Percentiles rank a stretch among this genome's conserved stretches.
Evolutionary conservation across 2,113 vertebrate species (phyloP).

Genomic region (Glareola pratincola): DNA sequence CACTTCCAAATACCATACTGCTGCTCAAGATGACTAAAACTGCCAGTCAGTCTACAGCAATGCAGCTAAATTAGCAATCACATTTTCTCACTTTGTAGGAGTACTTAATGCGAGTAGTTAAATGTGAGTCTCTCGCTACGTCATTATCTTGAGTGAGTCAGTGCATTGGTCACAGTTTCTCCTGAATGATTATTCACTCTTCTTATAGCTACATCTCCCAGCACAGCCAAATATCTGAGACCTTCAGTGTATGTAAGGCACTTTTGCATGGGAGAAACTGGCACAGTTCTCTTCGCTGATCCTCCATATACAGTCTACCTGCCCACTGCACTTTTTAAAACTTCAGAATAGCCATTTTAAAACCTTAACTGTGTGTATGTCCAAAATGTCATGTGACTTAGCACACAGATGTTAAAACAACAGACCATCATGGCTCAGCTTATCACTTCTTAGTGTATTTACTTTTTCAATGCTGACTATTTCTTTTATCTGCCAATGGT

Average conservation of each 20-base stretch:
- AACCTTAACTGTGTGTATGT: background rate
- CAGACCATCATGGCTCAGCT: background rate
- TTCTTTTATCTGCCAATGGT: background rate
- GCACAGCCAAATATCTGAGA: background rate
- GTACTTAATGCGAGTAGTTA: background rate
- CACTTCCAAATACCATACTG: background rate
- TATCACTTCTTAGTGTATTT: background rate
- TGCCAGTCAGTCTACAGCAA: background rate
- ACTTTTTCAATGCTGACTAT: background rate
- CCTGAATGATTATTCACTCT: background rate
- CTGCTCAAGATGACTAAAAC: background rate
- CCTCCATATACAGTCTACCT: background rate
- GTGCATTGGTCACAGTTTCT: background rate
- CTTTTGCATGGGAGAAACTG: background rate
- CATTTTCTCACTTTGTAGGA: background rate
- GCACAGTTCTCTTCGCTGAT: background rate
- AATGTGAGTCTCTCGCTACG: background rate
- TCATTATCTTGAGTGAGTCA: background rate
- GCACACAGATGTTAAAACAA: background rate
- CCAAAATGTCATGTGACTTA: background rate
- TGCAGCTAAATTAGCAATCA: background rate
- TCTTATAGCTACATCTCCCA: background rate
- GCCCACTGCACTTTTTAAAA: background rate
- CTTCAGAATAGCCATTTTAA: background rate
- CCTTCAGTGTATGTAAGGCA: rapidly evolving